Percentiles rank a stretch among this genome's conserved stretches.
Conservation (phyloP, 2,797 vertebrate species). For the Antrozous pallidus region DNA sequence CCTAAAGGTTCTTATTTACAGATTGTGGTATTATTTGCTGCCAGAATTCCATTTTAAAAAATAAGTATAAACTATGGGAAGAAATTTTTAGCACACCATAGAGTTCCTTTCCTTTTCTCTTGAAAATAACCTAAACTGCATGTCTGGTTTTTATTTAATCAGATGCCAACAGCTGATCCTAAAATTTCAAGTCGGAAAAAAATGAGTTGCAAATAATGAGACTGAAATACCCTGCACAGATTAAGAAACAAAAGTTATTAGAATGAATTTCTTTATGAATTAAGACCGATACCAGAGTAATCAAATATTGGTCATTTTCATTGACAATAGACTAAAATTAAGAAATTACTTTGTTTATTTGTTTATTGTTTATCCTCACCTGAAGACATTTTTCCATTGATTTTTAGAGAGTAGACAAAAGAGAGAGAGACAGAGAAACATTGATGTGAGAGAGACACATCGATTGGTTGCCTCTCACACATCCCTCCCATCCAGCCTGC, state of each 20-base stretch:
- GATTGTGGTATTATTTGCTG: conserved; percentile 44
- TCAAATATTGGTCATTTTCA: conserved; percentile 31
- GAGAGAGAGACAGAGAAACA: too few relatives aligned
- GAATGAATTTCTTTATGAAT: conserved; percentile 46
- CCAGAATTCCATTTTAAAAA: conserved; percentile 5
- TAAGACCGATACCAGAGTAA: conserved; percentile 57
- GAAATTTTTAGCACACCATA: not conserved
- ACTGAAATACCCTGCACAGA: conserved; percentile 61
- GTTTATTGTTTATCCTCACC: too few relatives aligned
- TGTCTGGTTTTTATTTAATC: conserved; percentile 67
- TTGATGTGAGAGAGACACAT: too few relatives aligned
- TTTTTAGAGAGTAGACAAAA: too few relatives aligned
- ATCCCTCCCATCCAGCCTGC: too few relatives aligned
- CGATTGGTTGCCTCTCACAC: too few relatives aligned
- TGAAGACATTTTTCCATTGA: too few relatives aligned
- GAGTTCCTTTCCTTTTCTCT: not conserved
- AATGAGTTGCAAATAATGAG: conserved; percentile 47
- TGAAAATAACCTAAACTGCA: conserved; percentile 58
- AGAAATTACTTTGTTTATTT: not conserved
- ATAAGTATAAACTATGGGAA: not conserved
- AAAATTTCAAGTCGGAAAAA: conserved; percentile 61
- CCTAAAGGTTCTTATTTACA: conserved; percentile 51
- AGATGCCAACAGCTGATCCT: conserved; percentile 42
- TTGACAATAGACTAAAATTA: conserved; percentile 19
- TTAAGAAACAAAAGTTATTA: conserved; percentile 43